Evolutionary conservation across 1,140 invertebrate species (phyloP), one percentile per base, ranked within the genome.

Genomic region (Platyscapa corneri): DNA sequence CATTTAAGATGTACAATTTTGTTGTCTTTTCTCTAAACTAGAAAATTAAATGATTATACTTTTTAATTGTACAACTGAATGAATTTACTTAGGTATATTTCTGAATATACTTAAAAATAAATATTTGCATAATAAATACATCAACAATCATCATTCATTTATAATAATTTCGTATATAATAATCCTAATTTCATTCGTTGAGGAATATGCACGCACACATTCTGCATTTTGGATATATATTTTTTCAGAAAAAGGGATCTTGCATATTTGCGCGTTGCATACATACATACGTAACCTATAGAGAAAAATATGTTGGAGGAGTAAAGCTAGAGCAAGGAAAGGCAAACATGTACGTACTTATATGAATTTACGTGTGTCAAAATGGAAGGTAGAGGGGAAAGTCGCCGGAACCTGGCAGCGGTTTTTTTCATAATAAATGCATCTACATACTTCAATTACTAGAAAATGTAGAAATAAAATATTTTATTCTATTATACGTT

Each of bases 381-480:
- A 70, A 27, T 34, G 46, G 2, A 53, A 27, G 42, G 65, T 23
- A 70, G 65, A 46, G 67, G 10, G 72, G 30, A 53, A 83, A 76
- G 34, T 76, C 30, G 72, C 72, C 82, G 72, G 82, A 72, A 76
- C 37, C 82, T 76, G 34, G 14, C 60, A 49, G 72, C 70, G 82
- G 72, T n/a, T 76, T 83, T 83, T 83, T 76, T 76, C 53, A 27
- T 37, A 3, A 37, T 83, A 56, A 49, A 46, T 46, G 32, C 46
- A 56, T 34, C 53, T 42, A 49, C 16, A 75, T 39, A 46, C 6
- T n/a, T 37, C 2, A 18, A 6, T 3, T 56, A 60, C n/a, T 34
- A 10, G 64, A 81, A 65, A 64, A 80, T 39, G 34, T 53, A 53
- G 20, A 12, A 64, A 46, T 74, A 39, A 80, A 37, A 46, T 23